Conservation (phyloP, 1,140 invertebrate species). For the Phenacoccus solenopsis region DNA sequence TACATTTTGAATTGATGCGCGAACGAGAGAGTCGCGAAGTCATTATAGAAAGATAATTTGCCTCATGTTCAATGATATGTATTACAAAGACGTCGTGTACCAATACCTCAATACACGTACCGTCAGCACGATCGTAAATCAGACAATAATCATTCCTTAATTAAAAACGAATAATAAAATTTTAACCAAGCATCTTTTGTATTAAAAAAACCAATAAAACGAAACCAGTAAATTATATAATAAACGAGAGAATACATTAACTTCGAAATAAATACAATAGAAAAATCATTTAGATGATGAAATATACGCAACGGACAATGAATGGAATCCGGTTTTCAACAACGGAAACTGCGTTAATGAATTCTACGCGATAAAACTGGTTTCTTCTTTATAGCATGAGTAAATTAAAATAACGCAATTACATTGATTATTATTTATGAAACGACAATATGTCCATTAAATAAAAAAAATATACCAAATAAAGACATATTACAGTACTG, state of each 20-base stretch:
- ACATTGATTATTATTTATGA: slow-evolving; percentile 11
- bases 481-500: slow-evolving; percentile 5
- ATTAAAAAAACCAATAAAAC: not conserved
- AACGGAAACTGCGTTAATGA: slow-evolving; percentile 11
- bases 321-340: slow-evolving; percentile 12
- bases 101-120: too few relatives aligned
- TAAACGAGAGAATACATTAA: not conserved
- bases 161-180: slow-evolving; percentile 4
- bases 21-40: too few relatives aligned
- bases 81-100: not conserved
- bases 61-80: not conserved
- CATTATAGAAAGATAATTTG: not conserved
- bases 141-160: not conserved
- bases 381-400: not conserved
- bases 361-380: slow-evolving; percentile 12
- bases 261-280: not conserved
- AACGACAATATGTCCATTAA: slow-evolving; percentile 14
- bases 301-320: not conserved
- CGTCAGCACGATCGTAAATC: not conserved
- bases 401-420: slow-evolving; percentile 15
- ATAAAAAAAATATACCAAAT: slow-evolving; percentile 10
- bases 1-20: too few relatives aligned
- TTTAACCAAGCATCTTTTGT: not conserved
- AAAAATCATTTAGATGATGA: slow-evolving; percentile 12
- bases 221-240: slow-evolving; percentile 3